These are phyloP conservation scores for Aegotheles bennettii DNA, from an alignment of 2,113 vertebrate species.

Conservation along the genomic window DNA sequence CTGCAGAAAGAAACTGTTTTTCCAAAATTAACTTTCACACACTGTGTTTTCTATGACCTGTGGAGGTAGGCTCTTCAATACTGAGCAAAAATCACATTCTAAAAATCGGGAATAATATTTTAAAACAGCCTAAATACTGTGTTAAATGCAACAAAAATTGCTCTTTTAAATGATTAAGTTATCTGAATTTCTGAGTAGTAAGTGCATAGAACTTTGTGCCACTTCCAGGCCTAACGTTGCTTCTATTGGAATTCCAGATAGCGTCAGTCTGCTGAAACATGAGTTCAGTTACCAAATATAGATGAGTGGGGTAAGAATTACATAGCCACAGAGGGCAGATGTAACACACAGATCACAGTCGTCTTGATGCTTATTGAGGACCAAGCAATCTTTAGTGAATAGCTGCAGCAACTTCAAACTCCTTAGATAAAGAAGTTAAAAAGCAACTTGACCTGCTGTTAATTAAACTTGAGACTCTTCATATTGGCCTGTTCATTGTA, in stretches of 20 bases:
- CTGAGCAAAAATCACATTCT: not conserved
- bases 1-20: not conserved
- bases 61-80: not conserved
- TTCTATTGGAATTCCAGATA: constrained; percentile 75
- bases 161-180: not conserved
- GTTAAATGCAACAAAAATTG: not conserved
- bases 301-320: constrained; percentile 75
- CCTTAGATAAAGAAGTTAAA: constrained; percentile 11
- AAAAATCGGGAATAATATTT: not conserved
- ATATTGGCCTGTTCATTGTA: constrained; percentile 23
- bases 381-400: constrained; percentile 62
- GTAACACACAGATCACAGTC: constrained; percentile 78
- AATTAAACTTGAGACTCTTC: constrained; percentile 27
- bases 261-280: constrained; percentile 85
- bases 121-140: not conserved
- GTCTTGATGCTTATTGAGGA: constrained; percentile 70
- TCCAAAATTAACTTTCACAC: not conserved
- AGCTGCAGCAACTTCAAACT: constrained; percentile 31
- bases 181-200: constrained; percentile 53
- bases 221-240: constrained; percentile 46
- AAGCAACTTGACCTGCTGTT: not conserved
- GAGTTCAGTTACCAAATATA: constrained; percentile 96
- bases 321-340: constrained; percentile 85
- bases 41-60: not conserved
- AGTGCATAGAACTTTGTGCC: constrained; percentile 36